A percentile compares a stretch with the other conserved stretches of the same genome.
Conservation (phyloP, 2,888 invertebrate genomes). For the Trilocha varians region DNA sequence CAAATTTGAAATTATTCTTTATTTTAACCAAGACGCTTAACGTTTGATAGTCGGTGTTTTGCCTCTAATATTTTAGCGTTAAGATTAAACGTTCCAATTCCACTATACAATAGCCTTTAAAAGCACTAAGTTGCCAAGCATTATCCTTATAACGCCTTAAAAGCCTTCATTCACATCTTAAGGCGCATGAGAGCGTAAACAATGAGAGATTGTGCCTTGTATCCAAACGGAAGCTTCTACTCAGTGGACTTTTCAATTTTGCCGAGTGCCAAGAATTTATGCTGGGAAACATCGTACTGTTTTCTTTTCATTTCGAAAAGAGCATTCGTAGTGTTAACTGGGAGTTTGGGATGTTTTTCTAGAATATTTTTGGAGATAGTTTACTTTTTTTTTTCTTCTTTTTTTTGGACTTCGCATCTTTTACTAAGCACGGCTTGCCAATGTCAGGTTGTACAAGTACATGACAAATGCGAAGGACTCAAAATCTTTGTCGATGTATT, state of each 20-base stretch:
- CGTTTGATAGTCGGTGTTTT: too few species aligned
- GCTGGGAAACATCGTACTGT: constrained; percentile 42
- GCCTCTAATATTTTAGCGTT: background rate
- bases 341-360: constrained; percentile 8
- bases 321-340: constrained; percentile 35
- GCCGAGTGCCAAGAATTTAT: constrained; percentile 59
- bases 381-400: too few species aligned
- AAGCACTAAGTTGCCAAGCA: background rate
- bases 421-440: too few species aligned
- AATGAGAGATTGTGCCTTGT: constrained; percentile 52
- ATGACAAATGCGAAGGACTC: too few species aligned
- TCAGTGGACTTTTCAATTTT: constrained; percentile 65
- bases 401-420: too few species aligned
- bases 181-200: constrained; percentile 50
- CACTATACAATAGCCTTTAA: background rate
- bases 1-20: too few species aligned
- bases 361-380: too few species aligned
- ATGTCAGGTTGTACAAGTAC: too few species aligned
- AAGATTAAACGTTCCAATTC: background rate
- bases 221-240: constrained; percentile 47
- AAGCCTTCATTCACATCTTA: constrained; percentile 35
- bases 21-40: too few species aligned
- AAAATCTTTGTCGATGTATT: too few species aligned
- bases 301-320: constrained; percentile 62
- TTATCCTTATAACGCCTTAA: background rate